Percentiles rank a stretch among this genome's conserved stretches.
These are phyloP conservation scores for Leptinotarsa peninsularis DNA, from an alignment of 2,888 invertebrate species.

Conservation along the genomic window DNA sequence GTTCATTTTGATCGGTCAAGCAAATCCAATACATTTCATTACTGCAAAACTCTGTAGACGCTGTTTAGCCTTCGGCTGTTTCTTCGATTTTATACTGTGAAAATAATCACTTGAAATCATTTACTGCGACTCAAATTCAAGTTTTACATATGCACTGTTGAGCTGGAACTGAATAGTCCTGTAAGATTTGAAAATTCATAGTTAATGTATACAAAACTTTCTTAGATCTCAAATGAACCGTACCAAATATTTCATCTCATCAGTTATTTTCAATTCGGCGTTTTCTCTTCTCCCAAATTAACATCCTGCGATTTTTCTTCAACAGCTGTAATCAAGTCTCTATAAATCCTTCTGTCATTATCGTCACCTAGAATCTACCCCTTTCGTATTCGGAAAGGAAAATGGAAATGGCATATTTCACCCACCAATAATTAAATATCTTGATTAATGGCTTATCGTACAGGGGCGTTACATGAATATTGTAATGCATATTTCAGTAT, in stretches of 20 bases:
- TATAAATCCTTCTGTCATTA: constrained; percentile 49
- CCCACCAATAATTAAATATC: constrained; percentile 61
- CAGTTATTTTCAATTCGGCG: neutral
- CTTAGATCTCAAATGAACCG: neutral
- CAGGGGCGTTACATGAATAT: constrained; percentile 31
- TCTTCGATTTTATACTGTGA: no score
- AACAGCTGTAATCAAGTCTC: constrained; percentile 30
- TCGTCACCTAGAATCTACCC: constrained; percentile 53
- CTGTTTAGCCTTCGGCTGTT: no score
- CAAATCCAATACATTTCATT: no score
- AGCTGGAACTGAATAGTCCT: no score
- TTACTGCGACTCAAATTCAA: no score
- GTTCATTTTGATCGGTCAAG: no score
- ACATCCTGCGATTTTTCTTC: constrained; percentile 26
- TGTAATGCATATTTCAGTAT: neutral
- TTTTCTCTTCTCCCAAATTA: neutral
- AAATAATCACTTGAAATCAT: no score
- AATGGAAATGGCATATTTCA: constrained; percentile 59
- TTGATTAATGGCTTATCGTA: constrained; percentile 57
- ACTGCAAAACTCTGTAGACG: no score
- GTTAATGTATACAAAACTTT: no score
- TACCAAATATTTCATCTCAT: neutral
- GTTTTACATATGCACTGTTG: no score
- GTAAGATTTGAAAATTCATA: no score
- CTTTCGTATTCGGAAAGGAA: constrained; percentile 51